Base-by-base conservation (phyloP, 2,113 vertebrate genomes). In the Corythaixoides concolor region DNA sequence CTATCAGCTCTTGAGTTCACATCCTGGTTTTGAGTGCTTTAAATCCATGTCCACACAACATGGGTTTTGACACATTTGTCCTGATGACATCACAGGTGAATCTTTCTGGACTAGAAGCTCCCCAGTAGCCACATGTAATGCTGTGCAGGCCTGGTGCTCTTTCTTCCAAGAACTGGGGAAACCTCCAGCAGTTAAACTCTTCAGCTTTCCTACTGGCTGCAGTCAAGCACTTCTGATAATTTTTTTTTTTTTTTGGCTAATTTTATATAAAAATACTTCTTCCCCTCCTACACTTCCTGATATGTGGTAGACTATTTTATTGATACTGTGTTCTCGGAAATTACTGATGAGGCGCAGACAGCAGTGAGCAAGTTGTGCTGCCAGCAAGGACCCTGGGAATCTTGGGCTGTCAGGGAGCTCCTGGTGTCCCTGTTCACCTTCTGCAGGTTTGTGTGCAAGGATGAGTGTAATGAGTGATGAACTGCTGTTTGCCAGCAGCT, bases 51-150 rank as follows among this genome's bases (percentile, higher is more conserved):
- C 32, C 39, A 60, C 12, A 39, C 20, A 78, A 17, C 26, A 39
- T 2, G 6, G 23, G 20, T 59, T 93, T 67, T 82, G 27, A 49
- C 4, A 50, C 7, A 9, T 63, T 60, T 49, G 39, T n/a, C 30
- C 14, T 64, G 37, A 84, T 19, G 20, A 52, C 7, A 27, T 41
- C 14, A 11, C 7, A 27, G 4, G 7, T 74, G 33, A 66, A 50
- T 33, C 14, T 81, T 69, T 63, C 1, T 2, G 14, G 20, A 21
- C 30, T 30, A 52, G 15, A 21, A 82, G 11, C 8, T 85, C 23
- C 21, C 24, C 30, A 72, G 53, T 41, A 90, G 27, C 8, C 7
- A 10, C 35, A 2, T 0, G 0, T 37, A 45, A 22, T 20, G 6
- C 45, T 75, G 30, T 37, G 8, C 19, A 68, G 35, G 3, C 9